Percentiles rank a stretch among this genome's conserved stretches.
Conservation (phyloP, 2,113 vertebrate genomes). For the Alligator sinensis region DNA sequence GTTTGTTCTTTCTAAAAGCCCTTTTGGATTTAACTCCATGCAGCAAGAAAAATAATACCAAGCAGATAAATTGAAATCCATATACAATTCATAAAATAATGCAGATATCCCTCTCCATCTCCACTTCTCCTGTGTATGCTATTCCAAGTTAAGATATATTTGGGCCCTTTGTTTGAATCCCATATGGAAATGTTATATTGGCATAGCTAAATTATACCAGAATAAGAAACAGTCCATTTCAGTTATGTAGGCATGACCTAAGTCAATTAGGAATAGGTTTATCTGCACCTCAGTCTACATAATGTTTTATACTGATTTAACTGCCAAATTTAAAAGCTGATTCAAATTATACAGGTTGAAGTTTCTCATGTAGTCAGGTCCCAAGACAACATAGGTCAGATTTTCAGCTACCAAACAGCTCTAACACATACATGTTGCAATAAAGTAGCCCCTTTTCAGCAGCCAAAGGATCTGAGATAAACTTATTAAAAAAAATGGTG, state of each 20-base stretch:
- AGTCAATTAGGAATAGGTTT: background rate
- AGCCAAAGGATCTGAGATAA: background rate
- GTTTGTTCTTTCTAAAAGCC: background rate
- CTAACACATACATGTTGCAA: background rate
- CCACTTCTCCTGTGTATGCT: background rate
- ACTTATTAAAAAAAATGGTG: background rate
- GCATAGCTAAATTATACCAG: slow-evolving; percentile 18
- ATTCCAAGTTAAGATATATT: background rate
- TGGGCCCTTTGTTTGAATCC: no score
- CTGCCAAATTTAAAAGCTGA: background rate
- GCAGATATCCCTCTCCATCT: background rate
- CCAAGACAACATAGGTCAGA: background rate
- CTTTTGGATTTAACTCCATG: slow-evolving; percentile 38
- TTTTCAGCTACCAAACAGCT: slow-evolving; percentile 15
- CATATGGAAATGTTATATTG: slow-evolving; percentile 8
- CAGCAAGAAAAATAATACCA: slow-evolving; percentile 32
- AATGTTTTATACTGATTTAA: background rate
- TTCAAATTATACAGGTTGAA: background rate
- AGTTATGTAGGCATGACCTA: background rate
- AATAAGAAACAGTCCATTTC: background rate
- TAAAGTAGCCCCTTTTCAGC: background rate
- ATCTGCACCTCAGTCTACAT: background rate
- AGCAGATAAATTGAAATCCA: slow-evolving; percentile 34
- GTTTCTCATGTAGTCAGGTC: slow-evolving; percentile 8
- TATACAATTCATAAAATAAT: slow-evolving; percentile 7